Evolutionary conservation across 2,797 vertebrate genomes (phyloP).

Genomic region (Zenarchopterus dispar): DNA sequence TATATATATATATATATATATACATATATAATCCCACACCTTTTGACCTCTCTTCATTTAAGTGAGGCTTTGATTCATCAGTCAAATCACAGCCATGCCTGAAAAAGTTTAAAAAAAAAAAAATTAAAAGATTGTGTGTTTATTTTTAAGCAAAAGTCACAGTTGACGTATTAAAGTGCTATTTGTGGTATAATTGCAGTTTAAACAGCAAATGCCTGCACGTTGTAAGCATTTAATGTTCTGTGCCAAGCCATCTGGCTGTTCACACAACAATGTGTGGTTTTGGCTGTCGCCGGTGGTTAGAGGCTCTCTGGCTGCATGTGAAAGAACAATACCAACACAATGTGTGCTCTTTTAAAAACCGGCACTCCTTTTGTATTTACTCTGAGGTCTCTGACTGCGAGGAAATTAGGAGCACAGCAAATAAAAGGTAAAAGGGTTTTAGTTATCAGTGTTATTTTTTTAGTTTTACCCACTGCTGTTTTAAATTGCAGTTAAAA

Average conservation of each 20-base stretch:
- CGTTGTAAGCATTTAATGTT: slow-evolving; percentile 20
- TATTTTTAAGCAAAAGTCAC: slow-evolving; percentile 22
- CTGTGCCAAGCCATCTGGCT: slow-evolving; percentile 38
- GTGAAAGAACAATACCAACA: slow-evolving; percentile 20
- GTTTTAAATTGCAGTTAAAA: slow-evolving; percentile 21
- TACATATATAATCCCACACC: neutral
- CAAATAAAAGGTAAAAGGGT: slow-evolving; percentile 4
- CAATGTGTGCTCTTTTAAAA: slow-evolving; percentile 25
- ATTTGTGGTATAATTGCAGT: slow-evolving; percentile 17
- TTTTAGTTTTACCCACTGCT: neutral
- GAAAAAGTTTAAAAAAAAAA: no score
- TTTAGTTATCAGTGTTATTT: neutral
- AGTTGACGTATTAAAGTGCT: slow-evolving; percentile 24
- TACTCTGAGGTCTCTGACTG: neutral
- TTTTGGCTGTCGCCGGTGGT: slow-evolving; percentile 12
- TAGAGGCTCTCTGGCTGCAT: slow-evolving; percentile 14
- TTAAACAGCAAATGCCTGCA: slow-evolving; percentile 34
- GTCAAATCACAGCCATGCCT: slow-evolving; percentile 1
- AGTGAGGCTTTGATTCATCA: neutral
- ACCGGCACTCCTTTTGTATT: slow-evolving; percentile 14
- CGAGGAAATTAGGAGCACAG: slow-evolving; percentile 16
- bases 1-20: no score
- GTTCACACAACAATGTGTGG: slow-evolving; percentile 13
- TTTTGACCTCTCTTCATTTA: neutral
- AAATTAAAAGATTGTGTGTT: neutral